Evolutionary conservation across 1,140 invertebrate species (phyloP).

Genomic region (Lamellibrachia luymesi): DNA sequence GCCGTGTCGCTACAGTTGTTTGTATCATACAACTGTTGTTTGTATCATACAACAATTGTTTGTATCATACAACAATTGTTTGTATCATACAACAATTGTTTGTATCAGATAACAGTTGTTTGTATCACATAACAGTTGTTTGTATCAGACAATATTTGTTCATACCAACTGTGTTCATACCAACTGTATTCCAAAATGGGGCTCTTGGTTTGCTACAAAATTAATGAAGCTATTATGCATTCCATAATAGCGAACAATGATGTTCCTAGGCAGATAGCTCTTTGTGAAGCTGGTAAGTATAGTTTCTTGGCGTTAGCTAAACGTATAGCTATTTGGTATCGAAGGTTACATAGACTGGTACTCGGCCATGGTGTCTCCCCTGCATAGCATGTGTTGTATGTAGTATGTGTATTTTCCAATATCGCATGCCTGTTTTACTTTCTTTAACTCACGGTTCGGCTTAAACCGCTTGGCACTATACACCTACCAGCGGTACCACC

Average conservation of each 20-base stretch:
- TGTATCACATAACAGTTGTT: neutral
- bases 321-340: neutral
- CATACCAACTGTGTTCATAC: neutral
- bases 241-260: too few species aligned
- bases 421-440: neutral
- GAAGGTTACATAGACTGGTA: neutral
- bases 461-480: neutral
- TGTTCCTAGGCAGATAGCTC: too few species aligned
- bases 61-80: neutral
- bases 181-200: too few species aligned
- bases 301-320: too few species aligned
- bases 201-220: too few species aligned
- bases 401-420: neutral
- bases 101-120: neutral
- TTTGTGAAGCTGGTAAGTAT: too few species aligned
- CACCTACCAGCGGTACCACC: neutral
- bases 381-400: neutral
- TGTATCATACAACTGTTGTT: neutral
- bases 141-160: neutral
- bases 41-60: neutral
- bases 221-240: too few species aligned
- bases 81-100: too few species aligned
- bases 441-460: neutral
- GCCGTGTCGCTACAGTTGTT: neutral
- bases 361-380: neutral